A percentile compares a stretch with the other conserved stretches of the same genome.
Conservation (phyloP, 2,113 vertebrate genomes). For the Xenotilapia longispinis region DNA sequence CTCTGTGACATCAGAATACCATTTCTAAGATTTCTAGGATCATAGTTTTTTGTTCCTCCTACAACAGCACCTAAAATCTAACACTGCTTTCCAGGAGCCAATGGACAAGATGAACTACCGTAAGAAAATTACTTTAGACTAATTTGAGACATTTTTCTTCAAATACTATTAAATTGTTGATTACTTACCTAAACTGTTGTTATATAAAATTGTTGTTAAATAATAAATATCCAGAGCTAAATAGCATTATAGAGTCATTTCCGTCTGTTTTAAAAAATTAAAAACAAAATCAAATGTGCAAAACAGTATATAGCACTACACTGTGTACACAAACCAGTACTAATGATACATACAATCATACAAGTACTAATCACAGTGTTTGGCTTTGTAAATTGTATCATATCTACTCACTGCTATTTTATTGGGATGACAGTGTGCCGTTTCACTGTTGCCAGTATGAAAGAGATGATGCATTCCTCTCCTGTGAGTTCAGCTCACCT, state of each 20-base stretch:
- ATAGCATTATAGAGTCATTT: neutral
- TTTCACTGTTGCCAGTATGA: neutral
- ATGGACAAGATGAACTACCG: neutral
- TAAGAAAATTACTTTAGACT: neutral
- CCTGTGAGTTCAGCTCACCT: conserved; percentile 39
- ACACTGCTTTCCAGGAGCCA: neutral
- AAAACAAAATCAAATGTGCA: neutral
- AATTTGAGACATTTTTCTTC: neutral
- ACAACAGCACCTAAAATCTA: neutral
- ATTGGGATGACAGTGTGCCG: neutral
- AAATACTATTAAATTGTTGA: neutral
- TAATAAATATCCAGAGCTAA: neutral
- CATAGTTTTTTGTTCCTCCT: neutral
- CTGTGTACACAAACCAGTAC: neutral
- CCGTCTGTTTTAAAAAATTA: neutral
- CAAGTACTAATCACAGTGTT: neutral
- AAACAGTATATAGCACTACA: neutral
- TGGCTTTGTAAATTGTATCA: neutral
- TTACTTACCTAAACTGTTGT: neutral
- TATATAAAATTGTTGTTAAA: neutral
- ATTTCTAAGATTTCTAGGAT: neutral
- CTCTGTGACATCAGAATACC: neutral
- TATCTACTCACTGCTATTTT: neutral
- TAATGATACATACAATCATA: neutral
- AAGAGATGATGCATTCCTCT: conserved; percentile 42